Base-by-base conservation (phyloP, 2,888 invertebrate species). In the Caenorhabditis sp. region DNA sequence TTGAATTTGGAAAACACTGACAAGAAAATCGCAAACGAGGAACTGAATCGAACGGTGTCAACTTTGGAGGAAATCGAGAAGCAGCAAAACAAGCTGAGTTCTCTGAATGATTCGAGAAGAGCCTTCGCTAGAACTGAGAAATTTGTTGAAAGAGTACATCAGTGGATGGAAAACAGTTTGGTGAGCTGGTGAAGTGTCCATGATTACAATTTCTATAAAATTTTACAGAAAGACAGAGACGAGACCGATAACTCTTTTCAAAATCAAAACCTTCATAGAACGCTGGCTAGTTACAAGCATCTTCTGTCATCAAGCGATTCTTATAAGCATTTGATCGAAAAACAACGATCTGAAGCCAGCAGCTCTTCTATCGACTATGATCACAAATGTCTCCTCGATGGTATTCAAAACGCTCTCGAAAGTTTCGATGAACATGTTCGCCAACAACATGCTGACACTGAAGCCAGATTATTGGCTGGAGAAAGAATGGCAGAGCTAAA, bases 111-210 rank as follows among this genome's bases (percentile, higher is more conserved):
- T 24, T 51, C 69, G 2, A 61, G 47, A 19, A 80, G 47, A 44
- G 49, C 44, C 5, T 22, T 47, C 28, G 44, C 63, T 6, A 59
- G 69, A 19, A 80, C 74, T 10, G 69, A 59, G 22, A 74, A 59
- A 19, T 80, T 80, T 56, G 80, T 69, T 8, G 63, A 74, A 26
- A 47, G 80, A 69, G 80, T 80, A 4, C 54, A 69, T 16, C 35
- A 41, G 7, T 80, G 74, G 74, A 80, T 80, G 4, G 80, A 74
- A 31, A 24, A 75, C 10, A 74, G 56, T 54, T 19, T 64, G 61
- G 64, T 80, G 10, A 51, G 59, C 22, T n/a, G 8, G 6, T 14
- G 10, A 51, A 16, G 16, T n/a, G n/a, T n/a, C n/a, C 44, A 26
- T 31, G 58, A 66, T 8, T 2, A 26, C 16, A 56, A 19, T 28